Percentiles rank a stretch among this genome's conserved stretches.
Evolutionary conservation across 2,888 invertebrate genomes (phyloP).

Genomic region (Agrilus mali): DNA sequence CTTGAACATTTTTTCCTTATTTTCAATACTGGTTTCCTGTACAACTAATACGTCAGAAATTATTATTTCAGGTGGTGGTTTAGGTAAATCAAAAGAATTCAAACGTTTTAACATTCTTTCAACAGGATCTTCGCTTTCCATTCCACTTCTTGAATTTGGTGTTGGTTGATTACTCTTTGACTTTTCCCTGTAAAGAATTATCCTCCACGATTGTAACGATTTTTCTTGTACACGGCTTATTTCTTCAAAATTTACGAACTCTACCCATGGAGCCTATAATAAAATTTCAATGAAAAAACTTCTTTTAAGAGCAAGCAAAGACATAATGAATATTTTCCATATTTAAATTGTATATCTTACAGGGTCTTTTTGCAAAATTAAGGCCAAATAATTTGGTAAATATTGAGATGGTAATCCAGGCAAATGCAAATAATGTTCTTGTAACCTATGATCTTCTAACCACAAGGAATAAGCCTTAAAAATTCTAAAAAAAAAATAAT

Average conservation of each 20-base stretch:
- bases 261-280: constrained; percentile 48
- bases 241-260: constrained; percentile 46
- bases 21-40: constrained; percentile 22
- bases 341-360: constrained; percentile 28
- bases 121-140: constrained; percentile 35
- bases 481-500: constrained; percentile 31
- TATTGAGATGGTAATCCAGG: constrained; percentile 63
- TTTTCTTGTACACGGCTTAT: constrained; percentile 41
- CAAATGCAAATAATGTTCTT: constrained; percentile 50
- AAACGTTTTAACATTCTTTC: constrained; percentile 45
- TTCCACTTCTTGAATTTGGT: constrained; percentile 22
- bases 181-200: constrained; percentile 36
- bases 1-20: constrained; percentile 24
- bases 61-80: constrained; percentile 42
- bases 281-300: neutral
- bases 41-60: constrained; percentile 31
- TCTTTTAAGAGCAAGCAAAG: constrained; percentile 3
- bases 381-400: constrained; percentile 47
- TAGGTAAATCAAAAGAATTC: constrained; percentile 50
- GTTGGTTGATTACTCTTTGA: constrained; percentile 28
- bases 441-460: constrained; percentile 67
- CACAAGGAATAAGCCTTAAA: constrained; percentile 56
- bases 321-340: neutral
- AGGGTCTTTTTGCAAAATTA: constrained; percentile 46
- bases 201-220: constrained; percentile 42